Evolutionary conservation across 92 coral and sea anemone species (phyloP), one percentile per base, ranked within the genome.

Genomic region (Metridium senile): DNA sequence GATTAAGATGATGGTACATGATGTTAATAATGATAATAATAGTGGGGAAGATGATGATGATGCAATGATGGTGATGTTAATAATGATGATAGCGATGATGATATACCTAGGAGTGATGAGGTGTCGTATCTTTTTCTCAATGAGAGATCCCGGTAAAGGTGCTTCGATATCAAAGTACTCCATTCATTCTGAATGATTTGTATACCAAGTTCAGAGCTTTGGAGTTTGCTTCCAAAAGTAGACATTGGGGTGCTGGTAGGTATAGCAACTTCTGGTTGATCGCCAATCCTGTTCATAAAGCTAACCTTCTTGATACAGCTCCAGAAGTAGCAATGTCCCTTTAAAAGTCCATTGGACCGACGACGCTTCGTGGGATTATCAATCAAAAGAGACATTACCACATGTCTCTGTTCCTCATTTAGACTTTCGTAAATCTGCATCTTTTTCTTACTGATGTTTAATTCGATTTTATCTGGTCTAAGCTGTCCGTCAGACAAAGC

Each of bases 211-310:
- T 49, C 0, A 20, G 66, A 25, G 51, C 1, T 21, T 29, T 67
- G 31, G 26, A 77, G 75, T 0, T 30, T 23, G 26, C 31, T 51
- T 27, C 35, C 69, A 29, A 29, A 66, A 0, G 21, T 68, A 29
- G 46, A 33, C 1, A n/a, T 23, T 32, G 32, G 23, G 17, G 1
- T 7, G n/a, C 33, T 49, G 13, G 58, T 26, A 16, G 90, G 90
- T 23, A 61, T 67, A 27, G 75, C 86, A 16, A 82, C 81, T 64
- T 85, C 90, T 22, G n/a, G 49, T 64, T 81, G 90, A 34, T 85
- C 85, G 28, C 93, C 90, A 66, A 89, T 79, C 13, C 81, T 82
- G 59, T 58, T 70, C 46, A 89, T 88, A 34, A 89, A 89, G 32
- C 81, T 77, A 13, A 89, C 75, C 71, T 89, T 89, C 34, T 89